A percentile compares a stretch with the other conserved stretches of the same genome.
These are phyloP conservation scores for Danaus melanippus DNA, from an alignment of 1,140 invertebrate species.

Conservation along the genomic window DNA sequence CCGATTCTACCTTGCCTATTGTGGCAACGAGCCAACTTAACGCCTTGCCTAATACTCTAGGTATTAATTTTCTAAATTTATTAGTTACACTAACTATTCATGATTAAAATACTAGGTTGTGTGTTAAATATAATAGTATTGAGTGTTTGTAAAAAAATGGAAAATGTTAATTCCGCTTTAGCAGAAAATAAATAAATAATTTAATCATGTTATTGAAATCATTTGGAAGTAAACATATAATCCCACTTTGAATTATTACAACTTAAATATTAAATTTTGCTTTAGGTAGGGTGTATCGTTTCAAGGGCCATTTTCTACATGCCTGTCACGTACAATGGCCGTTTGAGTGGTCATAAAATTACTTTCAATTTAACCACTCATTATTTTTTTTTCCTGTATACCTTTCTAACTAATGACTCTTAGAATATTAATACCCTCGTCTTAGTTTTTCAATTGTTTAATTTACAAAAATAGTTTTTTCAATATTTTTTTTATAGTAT, in stretches of 20 bases:
- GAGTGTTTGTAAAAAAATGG: too few relatives aligned
- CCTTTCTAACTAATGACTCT: too few relatives aligned
- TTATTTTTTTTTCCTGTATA: constrained; percentile 12
- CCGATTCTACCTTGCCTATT: constrained; percentile 7
- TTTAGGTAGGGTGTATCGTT: constrained; percentile 17
- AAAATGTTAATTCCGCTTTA: too few relatives aligned
- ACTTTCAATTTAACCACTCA: constrained; percentile 18
- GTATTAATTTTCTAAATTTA: constrained; percentile 10
- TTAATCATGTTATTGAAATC: too few relatives aligned
- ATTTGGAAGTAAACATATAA: too few relatives aligned
- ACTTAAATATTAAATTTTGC: constrained; percentile 17
- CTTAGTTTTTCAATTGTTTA: too few relatives aligned
- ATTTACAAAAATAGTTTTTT: too few relatives aligned
- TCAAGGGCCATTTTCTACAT: constrained; percentile 23
- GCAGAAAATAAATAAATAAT: too few relatives aligned
- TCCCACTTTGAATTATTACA: constrained; percentile 3
- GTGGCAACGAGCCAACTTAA: constrained; percentile 11
- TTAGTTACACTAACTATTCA: constrained; percentile 7
- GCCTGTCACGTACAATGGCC: constrained; percentile 24
- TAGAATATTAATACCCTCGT: too few relatives aligned
- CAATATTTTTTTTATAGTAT: too few relatives aligned
- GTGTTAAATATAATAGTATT: too few relatives aligned
- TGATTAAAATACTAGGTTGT: background rate
- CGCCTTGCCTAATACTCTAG: constrained; percentile 5
- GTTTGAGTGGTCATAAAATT: constrained; percentile 30